Base-by-base conservation (phyloP, 2,797 vertebrate species). In the Benthosema pterotum region DNA sequence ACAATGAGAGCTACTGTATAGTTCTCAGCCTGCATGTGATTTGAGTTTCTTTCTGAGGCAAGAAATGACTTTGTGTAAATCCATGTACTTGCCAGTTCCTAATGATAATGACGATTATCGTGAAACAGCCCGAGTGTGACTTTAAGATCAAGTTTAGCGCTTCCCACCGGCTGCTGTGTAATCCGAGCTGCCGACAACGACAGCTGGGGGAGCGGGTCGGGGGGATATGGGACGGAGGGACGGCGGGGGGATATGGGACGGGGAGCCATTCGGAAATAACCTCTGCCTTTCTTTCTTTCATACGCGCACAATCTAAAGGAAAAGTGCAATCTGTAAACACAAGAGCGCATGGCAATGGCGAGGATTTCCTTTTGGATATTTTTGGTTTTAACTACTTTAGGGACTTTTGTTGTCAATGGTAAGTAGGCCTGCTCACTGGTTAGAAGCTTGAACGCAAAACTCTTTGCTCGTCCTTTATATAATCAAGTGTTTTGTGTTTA, bases 141-240 rank as follows among this genome's bases (percentile, higher is more conserved):
- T 86, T 83, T 71, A 82, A 86, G 77, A 82, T 57, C 65, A 15
- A 83, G 72, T 69, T 77, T 75, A 69, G 65, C 68, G 61, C 74
- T 73, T 69, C 79, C 71, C n/a, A n/a, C n/a, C 65, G 75, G 83
- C 72, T 79, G 84, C 75, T 65, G 57, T 88, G 92, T 87, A 89
- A 92, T 75, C 72, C 38, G 88, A 93, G 73, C 83, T 54, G 11
- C 17, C 64, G 57, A 66, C 77, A 74, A 83, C 63, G 88, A 91
- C 91, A 91, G 88, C 89, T 90, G 91, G 77, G 61, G 58, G 53
- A 65, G 42, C 52, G 57, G 45, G 54, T 50, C 45, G 22, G 22
- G 71, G 55, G 32, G n/a, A n/a, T n/a, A n/a, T n/a, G n/a, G 62
- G 67, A 71, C 45, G 63, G 68, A 57, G 57, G 64, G 55, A 61